Base-by-base conservation (phyloP, 2,888 invertebrate genomes). In the Hyposoter dolosus region DNA sequence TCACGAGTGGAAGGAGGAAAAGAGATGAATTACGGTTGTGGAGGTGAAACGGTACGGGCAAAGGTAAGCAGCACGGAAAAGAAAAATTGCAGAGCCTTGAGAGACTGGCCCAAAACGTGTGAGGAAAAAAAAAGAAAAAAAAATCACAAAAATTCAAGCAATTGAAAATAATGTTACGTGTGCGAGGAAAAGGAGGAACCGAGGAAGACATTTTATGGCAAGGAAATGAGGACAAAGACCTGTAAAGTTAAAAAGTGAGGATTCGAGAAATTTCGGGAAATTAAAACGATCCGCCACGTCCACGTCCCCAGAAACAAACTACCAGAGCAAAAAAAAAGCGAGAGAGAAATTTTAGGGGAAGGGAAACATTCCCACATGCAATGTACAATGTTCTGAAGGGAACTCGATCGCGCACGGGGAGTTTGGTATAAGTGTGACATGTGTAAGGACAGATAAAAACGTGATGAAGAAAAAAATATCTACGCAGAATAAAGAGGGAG, bases 1-100 rank as follows among this genome's bases (percentile, higher is more conserved):
- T 82, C 35, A 69, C 68, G 45, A 63, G 68, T 60, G 32, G 50
- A 35, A 75, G 45, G 69, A 40, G 19, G 19, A 35, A 53, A 45
- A 56, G 60, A 76, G 75, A 63, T 32, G 28, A 75, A 75, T 45
- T 66, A 28, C 28, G 6, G 28, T 56, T 23, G 56, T 1, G 19
- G 19, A 19, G 40, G 40, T 23, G n/a, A 3, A 17, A 53, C 17
- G 9, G 23, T 40, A 35, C 28, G 19, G 1, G 28, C 32, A 28
- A n/a, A 15, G 12, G 15, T 50, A 47, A 50, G 28, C 28, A 69
- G 47, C 23, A 4, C 43, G 68, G 45, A 15, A 23, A 43, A 68
- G 23, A 68, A 23, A 68, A 19, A 68, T 60, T 10, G 28, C 60
- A 60, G 28, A 3, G 28, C 15, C 28, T 28, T 60, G 60, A 28